These are phyloP conservation scores for Limnephilus marmoratus DNA, from an alignment of 2,888 invertebrate species.

Conservation along the genomic window DNA sequence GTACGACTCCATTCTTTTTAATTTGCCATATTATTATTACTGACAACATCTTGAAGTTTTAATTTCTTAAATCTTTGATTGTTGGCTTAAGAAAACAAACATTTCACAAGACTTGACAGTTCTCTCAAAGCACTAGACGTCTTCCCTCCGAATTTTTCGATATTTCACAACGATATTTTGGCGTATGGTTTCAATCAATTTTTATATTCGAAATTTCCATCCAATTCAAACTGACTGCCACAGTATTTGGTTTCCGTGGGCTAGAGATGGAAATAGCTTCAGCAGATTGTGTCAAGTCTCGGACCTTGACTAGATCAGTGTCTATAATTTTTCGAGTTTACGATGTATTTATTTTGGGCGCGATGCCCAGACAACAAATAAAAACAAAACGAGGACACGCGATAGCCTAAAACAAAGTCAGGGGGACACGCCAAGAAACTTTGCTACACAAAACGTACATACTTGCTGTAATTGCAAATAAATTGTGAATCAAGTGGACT, in stretches of 20 bases:
- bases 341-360: background rate
- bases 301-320: constrained; percentile 10
- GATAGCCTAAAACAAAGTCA: constrained; percentile 10
- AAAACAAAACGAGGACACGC: constrained; percentile 18
- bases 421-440: background rate
- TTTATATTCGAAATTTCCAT: background rate
- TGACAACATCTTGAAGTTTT: no score
- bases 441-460: background rate
- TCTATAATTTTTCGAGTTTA: background rate
- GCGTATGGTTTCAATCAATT: background rate
- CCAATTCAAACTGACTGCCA: background rate
- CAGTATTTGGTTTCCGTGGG: background rate
- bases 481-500: no score
- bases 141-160: background rate
- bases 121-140: background rate
- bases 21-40: no score
- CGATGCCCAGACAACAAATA: constrained; percentile 27
- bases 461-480: background rate
- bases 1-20: no score
- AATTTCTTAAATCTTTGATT: background rate
- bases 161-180: background rate
- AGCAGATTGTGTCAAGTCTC: background rate
- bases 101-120: background rate
- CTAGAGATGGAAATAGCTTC: background rate
- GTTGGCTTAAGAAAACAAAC: background rate